Conservation (phyloP, 2,797 vertebrate genomes). For the Sternotherus odoratus region DNA sequence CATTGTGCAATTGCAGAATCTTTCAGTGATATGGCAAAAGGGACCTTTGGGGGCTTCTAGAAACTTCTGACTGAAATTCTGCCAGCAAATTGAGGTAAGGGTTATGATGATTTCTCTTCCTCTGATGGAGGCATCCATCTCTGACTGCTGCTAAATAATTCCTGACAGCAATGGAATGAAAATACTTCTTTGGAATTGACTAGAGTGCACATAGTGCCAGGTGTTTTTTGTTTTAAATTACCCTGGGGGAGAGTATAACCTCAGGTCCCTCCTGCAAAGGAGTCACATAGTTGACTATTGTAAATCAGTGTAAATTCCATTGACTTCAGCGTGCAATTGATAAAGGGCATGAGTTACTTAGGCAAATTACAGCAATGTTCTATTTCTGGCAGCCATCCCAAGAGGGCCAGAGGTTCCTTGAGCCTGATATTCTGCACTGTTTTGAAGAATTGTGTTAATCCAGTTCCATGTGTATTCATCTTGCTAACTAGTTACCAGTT, state of each 20-base stretch:
- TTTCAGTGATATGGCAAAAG: background rate
- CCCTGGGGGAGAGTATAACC: conserved; percentile 9
- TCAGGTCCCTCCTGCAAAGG: background rate
- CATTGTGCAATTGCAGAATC: background rate
- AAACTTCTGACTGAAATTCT: background rate
- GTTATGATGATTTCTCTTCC: background rate
- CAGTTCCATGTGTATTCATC: background rate
- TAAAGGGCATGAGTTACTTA: background rate
- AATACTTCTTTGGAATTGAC: background rate
- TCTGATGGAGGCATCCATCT: background rate
- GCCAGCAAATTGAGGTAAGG: background rate
- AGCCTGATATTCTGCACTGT: background rate
- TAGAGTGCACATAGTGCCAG: background rate
- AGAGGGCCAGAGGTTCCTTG: background rate
- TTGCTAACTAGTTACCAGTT: background rate
- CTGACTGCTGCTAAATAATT: conserved; percentile 6
- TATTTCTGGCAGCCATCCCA: conserved; percentile 10
- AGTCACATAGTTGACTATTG: background rate
- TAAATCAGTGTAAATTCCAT: background rate
- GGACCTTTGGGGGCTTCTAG: background rate
- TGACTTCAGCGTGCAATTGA: background rate
- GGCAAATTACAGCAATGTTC: background rate
- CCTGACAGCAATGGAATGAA: background rate
- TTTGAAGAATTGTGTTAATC: conserved; percentile 22
- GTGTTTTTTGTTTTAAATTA: background rate